Percentiles rank a stretch among this genome's conserved stretches.
Evolutionary conservation across 2,797 vertebrate genomes (phyloP).

Genomic region (Chaetodon trifasciatus): DNA sequence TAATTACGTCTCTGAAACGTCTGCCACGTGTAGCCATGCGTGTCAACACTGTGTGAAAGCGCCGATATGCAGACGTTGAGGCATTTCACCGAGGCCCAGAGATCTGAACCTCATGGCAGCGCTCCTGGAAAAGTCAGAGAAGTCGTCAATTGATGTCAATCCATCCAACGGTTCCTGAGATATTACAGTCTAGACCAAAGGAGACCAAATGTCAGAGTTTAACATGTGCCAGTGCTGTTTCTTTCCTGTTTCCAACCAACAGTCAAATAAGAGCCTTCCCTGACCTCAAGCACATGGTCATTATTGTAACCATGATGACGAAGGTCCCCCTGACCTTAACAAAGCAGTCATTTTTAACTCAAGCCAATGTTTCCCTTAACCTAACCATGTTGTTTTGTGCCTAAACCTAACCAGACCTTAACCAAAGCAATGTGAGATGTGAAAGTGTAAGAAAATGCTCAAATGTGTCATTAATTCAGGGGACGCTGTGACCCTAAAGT

Average conservation of each 20-base stretch:
- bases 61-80: too few species aligned
- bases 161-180: too few species aligned
- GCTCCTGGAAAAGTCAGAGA: too few species aligned
- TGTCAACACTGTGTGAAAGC: too few species aligned
- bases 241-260: not conserved
- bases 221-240: not conserved
- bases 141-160: too few species aligned
- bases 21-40: too few species aligned
- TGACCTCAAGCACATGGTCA: not conserved
- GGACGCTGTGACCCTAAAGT: not conserved
- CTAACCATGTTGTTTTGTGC: not conserved
- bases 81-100: too few species aligned
- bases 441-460: not conserved
- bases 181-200: too few species aligned
- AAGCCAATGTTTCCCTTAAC: not conserved
- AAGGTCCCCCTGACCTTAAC: not conserved
- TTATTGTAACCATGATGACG: slow-evolving; percentile 3
- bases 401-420: not conserved
- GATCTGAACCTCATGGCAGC: too few species aligned
- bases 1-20: too few species aligned
- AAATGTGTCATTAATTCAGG: not conserved
- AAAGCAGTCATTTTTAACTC: not conserved
- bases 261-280: not conserved
- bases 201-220: not conserved
- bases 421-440: not conserved